phyloP scores from a whole-genome alignment of 2,113 vertebrate genomes.

The Scortum barcoo region DNA sequence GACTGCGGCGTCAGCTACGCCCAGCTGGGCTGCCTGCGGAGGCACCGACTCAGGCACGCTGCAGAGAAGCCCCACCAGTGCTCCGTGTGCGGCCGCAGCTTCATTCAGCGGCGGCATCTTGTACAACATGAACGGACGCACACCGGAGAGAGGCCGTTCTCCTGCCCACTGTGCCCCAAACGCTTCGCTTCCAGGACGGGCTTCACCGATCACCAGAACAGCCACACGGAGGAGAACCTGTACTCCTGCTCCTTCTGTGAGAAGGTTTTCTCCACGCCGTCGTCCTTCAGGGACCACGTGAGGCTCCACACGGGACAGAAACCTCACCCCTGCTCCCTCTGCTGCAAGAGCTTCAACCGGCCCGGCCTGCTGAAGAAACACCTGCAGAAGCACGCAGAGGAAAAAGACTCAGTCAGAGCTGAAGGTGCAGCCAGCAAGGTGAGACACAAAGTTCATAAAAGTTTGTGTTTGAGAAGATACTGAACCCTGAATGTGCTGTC shows the following conservation, averaged over 20 bases:
- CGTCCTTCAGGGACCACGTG: constrained; percentile 65
- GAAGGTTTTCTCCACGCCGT: constrained; percentile 64
- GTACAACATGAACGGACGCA: constrained; percentile 66
- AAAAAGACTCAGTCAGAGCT: not conserved
- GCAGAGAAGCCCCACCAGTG: constrained; percentile 51
- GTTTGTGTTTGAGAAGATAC: too few relatives aligned
- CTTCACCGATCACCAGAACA: constrained; percentile 52
- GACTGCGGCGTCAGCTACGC: constrained; percentile 65
- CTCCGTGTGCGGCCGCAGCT: constrained; percentile 56
- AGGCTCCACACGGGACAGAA: constrained; percentile 65
- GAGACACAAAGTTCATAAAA: not conserved
- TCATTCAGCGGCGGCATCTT: constrained; percentile 59
- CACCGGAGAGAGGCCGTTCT: constrained; percentile 68
- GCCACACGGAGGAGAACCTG: constrained; percentile 27
- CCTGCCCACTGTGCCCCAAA: constrained; percentile 67
- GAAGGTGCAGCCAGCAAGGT: not conserved
- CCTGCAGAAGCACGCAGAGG: constrained; percentile 45
- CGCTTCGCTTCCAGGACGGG: constrained; percentile 66
- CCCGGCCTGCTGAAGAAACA: constrained; percentile 68
- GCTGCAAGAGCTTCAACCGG: constrained; percentile 72
- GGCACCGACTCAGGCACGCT: constrained; percentile 63
- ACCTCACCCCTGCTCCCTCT: constrained; percentile 61
- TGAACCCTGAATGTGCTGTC: too few relatives aligned
- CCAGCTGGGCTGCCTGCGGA: constrained; percentile 64
- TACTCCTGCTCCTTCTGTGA: constrained; percentile 60